Base-by-base conservation (phyloP, 1,140 invertebrate genomes). In the Wasmannia auropunctata region DNA sequence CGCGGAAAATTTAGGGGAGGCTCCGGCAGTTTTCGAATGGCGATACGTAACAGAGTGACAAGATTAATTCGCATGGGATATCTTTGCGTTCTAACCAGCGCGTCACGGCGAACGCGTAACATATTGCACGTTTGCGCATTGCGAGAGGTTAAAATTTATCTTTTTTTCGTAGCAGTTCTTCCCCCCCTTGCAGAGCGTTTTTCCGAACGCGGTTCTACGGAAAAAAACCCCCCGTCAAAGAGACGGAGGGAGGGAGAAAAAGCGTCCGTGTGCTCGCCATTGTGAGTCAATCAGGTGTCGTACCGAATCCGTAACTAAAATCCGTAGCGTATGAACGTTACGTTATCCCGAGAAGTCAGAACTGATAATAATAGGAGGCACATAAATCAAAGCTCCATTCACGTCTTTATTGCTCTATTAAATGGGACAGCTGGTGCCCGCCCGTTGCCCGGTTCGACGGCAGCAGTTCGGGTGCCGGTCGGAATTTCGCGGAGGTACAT, bases 381-480 rank as follows among this genome's bases (percentile, higher is more conserved):
- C 92, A 95, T 95, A 95, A 95, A 95, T 95, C 94, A 95, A 93
- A 92, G 93, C 90, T 88, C 92, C 90, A 94, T 93, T 95, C 94
- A 92, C 89, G 93, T 95, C 94, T 95, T 95, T 95, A 95, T 95
- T 95, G 93, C 94, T 94, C 93, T 93, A 95, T 94, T 94, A 95
- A 95, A 95, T 91, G 91, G 92, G 94, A 93, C 94, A 94, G 94
- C 94, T 95, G 94, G 92, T 92, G 89, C 92, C 91, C 89, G 88
- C 84, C 83, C 87, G 56, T 83, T 72, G 63, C 46, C 46, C 37
- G 76, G 77, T 79, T 81, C 76, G 46, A 14, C 49, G 16, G 14
- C 11, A 22, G 56, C 34, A 34, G 58, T 60, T 3, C 34, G 56
- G 49, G n/a, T 46, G 63, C 74, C 51, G 58, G 40, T 49, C 67